phyloP scores from a whole-genome alignment of 2,113 vertebrate species.

The Dolichallabes microphthalmus region DNA sequence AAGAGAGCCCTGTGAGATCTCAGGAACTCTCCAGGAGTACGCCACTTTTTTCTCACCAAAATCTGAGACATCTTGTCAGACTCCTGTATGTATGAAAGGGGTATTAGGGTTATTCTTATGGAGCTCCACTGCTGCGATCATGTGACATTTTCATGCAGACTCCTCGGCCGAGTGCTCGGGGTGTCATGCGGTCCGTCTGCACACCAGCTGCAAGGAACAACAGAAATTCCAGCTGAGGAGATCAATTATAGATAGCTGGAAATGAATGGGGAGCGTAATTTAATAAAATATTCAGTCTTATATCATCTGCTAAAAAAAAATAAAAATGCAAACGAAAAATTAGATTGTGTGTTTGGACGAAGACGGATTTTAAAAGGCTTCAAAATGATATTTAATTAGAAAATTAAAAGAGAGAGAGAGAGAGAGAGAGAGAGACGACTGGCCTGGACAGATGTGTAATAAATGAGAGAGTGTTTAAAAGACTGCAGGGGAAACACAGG shows the following conservation, averaged over 20 bases:
- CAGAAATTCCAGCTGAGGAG: constrained; percentile 79
- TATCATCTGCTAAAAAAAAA: constrained; percentile 69
- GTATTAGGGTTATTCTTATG: not conserved
- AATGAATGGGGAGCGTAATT: constrained; percentile 81
- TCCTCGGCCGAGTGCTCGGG: constrained; percentile 60
- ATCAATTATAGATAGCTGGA: constrained; percentile 85
- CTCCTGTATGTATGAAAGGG: too few species aligned
- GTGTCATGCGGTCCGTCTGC: constrained; percentile 71
- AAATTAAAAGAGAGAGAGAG: constrained; percentile 59
- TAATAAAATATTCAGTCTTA: constrained; percentile 81
- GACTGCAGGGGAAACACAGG: not conserved
- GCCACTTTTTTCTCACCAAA: too few species aligned
- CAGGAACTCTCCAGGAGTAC: too few species aligned
- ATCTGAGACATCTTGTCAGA: too few species aligned
- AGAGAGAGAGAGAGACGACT: constrained; percentile 14
- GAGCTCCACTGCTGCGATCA: not conserved
- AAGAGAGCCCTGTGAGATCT: too few species aligned
- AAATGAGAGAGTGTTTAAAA: not conserved
- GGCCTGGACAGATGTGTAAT: not conserved
- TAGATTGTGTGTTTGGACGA: constrained; percentile 78
- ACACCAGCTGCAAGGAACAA: constrained; percentile 75
- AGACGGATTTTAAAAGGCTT: constrained; percentile 73
- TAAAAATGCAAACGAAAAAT: constrained; percentile 77
- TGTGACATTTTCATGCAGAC: not conserved
- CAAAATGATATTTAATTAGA: constrained; percentile 80